Evolutionary conservation across 2,113 vertebrate genomes (phyloP), one percentile per base, ranked within the genome.

Genomic region (Cynopterus brachyotis): DNA sequence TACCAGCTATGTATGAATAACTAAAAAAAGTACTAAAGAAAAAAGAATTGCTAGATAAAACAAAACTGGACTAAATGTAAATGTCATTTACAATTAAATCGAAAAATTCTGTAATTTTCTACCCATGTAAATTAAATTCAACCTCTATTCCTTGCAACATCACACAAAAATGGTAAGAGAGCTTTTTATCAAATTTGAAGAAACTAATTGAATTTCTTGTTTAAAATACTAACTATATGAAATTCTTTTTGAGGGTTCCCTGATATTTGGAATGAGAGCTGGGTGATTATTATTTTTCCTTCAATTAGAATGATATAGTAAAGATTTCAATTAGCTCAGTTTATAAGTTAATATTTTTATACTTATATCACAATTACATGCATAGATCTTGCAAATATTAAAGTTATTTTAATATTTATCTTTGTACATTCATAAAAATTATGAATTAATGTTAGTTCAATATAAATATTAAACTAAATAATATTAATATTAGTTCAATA

Each of bases 1-100:
- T 85, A 67, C 60, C 45, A 89, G 53, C 26, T 88, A 91, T 66
- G 92, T 87, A 88, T 75, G 91, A 90, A 95, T 91, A 97, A 32
- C 60, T 69, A 45, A 9, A 35, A 80, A 84, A 93, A 83, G 20
- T 73, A 66, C 22, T 69, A 55, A 78, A 91, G 42, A 72, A 90
- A 57, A 4, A 89, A 88, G 37, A 76, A 53, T 76, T 66, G 0
- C 42, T 83, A 50, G 20, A 5, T 2, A 35, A 60, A 37, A 42
- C 30, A 53, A 69, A 72, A 24, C 16, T 12, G 10, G 35, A 16
- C 62, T 83, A 16, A 17, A 22, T 92, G 15, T 81, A 28, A 1
- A 8, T 67, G 6, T 69, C 22, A 55, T 37, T 53, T 70, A 62
- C 12, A 87, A 87, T 80, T 91, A 82, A 55, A 62, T 75, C 55